Evolutionary conservation across 2,113 vertebrate genomes (phyloP).

Genomic region (Puma concolor): DNA sequence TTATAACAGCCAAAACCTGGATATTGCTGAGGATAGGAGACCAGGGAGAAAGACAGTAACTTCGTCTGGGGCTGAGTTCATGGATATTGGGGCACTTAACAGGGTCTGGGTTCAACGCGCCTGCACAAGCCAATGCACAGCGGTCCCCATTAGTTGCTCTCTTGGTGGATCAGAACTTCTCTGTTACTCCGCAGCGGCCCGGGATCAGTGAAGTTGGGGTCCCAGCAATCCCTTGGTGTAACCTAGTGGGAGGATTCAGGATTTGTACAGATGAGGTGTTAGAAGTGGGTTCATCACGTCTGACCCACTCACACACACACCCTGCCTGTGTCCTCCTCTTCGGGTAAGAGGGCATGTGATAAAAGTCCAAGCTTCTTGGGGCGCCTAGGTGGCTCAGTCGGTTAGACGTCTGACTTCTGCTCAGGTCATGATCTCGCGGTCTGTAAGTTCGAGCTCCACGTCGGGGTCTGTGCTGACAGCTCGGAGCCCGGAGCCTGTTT

Average conservation of each 20-base stretch:
- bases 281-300: neutral
- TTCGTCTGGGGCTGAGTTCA: neutral
- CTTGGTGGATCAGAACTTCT: neutral
- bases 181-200: too few species aligned
- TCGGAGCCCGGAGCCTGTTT: too few species aligned
- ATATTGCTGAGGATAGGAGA: neutral
- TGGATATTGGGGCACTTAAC: neutral
- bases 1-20: neutral
- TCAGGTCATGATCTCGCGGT: too few species aligned
- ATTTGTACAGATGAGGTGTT: neutral
- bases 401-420: too few species aligned
- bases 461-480: too few species aligned
- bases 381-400: too few species aligned
- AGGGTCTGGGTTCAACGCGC: neutral
- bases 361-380: neutral
- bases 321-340: neutral
- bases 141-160: neutral
- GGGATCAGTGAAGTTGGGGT: neutral
- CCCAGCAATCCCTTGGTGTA: too few species aligned
- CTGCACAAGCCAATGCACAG: neutral
- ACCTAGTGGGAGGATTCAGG: neutral
- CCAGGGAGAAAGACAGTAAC: neutral
- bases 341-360: too few species aligned
- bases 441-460: too few species aligned
- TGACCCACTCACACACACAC: neutral